Evolutionary conservation across 2,797 vertebrate species (phyloP).

Genomic region (Melanotaenia nigrans): DNA sequence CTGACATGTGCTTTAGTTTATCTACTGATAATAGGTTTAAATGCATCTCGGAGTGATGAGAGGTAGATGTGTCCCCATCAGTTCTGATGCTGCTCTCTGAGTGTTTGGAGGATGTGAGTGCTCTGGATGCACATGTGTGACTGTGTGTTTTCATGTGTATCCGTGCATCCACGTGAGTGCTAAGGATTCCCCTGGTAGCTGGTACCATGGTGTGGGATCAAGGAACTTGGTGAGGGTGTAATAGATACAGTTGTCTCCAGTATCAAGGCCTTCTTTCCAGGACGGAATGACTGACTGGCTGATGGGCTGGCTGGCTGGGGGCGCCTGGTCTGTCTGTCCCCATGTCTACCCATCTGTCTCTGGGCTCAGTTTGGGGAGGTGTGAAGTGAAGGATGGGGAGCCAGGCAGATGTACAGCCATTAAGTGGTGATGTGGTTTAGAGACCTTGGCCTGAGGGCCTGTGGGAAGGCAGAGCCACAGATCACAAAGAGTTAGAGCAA

Average conservation of each 20-base stretch:
- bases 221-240: conserved; percentile 45
- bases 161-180: conserved; percentile 47
- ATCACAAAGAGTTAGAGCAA: conserved; percentile 12
- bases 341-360: conserved; percentile 77
- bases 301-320: conserved; percentile 50
- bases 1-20: conserved; percentile 37
- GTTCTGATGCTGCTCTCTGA: conserved; percentile 10
- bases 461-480: conserved; percentile 42
- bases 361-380: conserved; percentile 67
- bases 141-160: conserved; percentile 46
- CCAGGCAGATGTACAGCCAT: conserved; percentile 73
- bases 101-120: conserved; percentile 25
- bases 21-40: conserved; percentile 8
- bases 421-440: conserved; percentile 76
- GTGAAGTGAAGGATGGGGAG: conserved; percentile 85
- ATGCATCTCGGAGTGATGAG: conserved; percentile 50
- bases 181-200: conserved; percentile 65
- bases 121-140: conserved; percentile 55
- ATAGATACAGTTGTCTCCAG: conserved; percentile 59
- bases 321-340: conserved; percentile 72
- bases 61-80: conserved; percentile 51
- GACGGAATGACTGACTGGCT: conserved; percentile 40
- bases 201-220: conserved; percentile 43
- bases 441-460: conserved; percentile 40
- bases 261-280: conserved; percentile 45